Evolutionary conservation across 1,140 invertebrate species (phyloP), one percentile per base, ranked within the genome.

Genomic region (Helicoverpa armigera): DNA sequence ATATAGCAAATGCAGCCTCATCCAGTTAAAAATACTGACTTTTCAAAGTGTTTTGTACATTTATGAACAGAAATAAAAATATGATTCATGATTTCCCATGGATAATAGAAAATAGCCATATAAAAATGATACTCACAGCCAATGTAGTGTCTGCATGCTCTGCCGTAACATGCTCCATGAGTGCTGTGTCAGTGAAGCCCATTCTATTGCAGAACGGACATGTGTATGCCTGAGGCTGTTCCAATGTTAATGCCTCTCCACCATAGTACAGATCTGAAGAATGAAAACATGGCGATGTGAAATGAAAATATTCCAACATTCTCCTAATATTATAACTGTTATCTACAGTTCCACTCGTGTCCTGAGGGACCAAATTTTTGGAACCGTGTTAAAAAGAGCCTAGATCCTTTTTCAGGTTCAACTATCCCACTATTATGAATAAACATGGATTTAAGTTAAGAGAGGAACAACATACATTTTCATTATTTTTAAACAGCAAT

Each of bases 181-280:
- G 95, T 14, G 97, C 97, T 63, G 97, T 96, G 95, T 99, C 98
- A 84, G 98, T 99, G 91, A 98, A 98, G 50, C 99, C 99, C 98
- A 99, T 98, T 91, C 97, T 97, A 85, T 98, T 98, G 96, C 99
- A 99, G 95, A 98, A 99, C 54, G 99, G 99, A 96, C 99, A 99
- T 85, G 98, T 99, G 94, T 98, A 98, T 70, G 98, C 98, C 95
- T 99, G 98, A 81, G 98, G 98, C 92, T 99, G 98, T 90, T 99
- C 98, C 81, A 98, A 95, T 77, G 96, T 96, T 87, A 98, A 95
- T 88, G 97, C 97, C 95, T 99, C 98, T 82, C 98, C 98, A 85
- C 98, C 98, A 96, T 99, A 99, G 95, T 98, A 99, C 70, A 99
- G 95, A 95, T 99, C 98, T 98, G 94, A 81, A 96, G 88, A 23